These are phyloP conservation scores for Galemys pyrenaicus DNA, from an alignment of 2,113 vertebrate species.

Conservation along the genomic window DNA sequence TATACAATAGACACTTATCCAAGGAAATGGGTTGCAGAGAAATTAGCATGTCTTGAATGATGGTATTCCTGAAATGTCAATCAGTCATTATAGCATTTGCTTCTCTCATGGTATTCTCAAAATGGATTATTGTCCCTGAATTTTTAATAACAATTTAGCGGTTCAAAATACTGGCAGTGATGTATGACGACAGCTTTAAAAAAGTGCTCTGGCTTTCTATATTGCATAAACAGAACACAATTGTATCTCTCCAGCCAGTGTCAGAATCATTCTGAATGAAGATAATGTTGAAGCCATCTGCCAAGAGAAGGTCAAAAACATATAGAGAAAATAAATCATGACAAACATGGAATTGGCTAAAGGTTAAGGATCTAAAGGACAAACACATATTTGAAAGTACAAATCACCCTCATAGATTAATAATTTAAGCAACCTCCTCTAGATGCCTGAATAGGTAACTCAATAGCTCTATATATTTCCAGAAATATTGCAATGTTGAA, in stretches of 20 bases:
- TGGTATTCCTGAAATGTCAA: conserved; percentile 74
- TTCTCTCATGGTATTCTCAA: conserved; percentile 73
- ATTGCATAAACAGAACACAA: conserved; percentile 74
- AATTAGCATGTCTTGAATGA: conserved; percentile 78
- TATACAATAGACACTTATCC: conserved; percentile 60
- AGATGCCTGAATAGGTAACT: conserved; percentile 69
- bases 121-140: conserved; percentile 79
- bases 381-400: conserved; percentile 78
- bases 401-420: conserved; percentile 74
- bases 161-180: conserved; percentile 79
- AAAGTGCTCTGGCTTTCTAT: conserved; percentile 65
- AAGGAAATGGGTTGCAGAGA: conserved; percentile 50
- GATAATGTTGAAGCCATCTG: conserved; percentile 74
- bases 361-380: conserved; percentile 86
- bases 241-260: conserved; percentile 66
- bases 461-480: conserved; percentile 53
- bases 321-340: conserved; percentile 85
- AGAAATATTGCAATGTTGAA: conserved; percentile 51
- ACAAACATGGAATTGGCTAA: conserved; percentile 81
- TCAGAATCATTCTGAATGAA: conserved; percentile 75
- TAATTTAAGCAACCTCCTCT: conserved; percentile 76
- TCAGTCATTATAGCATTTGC: conserved; percentile 76
- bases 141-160: conserved; percentile 83
- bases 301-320: conserved; percentile 86
- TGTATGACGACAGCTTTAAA: conserved; percentile 56